phyloP scores from a whole-genome alignment of 2,113 vertebrate genomes.

The Neotragus moschatus region DNA sequence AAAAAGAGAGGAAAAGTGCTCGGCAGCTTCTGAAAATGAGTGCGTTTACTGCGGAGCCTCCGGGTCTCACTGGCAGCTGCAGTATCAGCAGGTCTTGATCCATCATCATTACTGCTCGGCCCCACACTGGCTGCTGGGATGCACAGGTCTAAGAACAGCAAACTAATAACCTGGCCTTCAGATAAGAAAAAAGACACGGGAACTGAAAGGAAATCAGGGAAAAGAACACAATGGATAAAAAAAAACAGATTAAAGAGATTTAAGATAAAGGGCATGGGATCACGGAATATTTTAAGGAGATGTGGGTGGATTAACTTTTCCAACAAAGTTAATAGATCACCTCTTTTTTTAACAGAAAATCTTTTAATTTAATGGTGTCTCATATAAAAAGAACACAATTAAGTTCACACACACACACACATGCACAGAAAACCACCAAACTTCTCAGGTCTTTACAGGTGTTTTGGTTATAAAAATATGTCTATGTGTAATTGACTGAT shows the following conservation, averaged over 20 bases:
- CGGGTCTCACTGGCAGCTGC: constrained; percentile 60
- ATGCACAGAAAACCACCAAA: no score
- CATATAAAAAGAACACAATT: not conserved
- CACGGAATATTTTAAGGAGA: not conserved
- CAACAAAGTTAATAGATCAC: not conserved
- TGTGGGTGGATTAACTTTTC: not conserved
- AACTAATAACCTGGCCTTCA: constrained; percentile 37
- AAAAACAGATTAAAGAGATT: not conserved
- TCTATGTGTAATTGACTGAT: not conserved
- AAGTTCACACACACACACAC: not conserved
- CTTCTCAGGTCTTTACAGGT: not conserved
- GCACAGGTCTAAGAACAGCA: constrained; percentile 22
- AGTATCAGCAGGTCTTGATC: constrained; percentile 67
- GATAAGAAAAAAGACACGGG: not conserved
- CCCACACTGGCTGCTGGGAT: constrained; percentile 60
- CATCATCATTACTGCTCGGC: constrained; percentile 69
- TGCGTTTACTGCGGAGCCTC: accelerated
- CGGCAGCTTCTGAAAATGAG: not conserved
- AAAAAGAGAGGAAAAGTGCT: not conserved
- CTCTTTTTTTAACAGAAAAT: not conserved
- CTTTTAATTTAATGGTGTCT: not conserved
- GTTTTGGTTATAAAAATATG: not conserved
- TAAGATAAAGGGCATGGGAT: not conserved
- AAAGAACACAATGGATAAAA: not conserved
- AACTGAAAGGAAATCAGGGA: not conserved